These are phyloP conservation scores for Prietella phreatophila DNA, from an alignment of 2,113 vertebrate species.

Conservation along the genomic window DNA sequence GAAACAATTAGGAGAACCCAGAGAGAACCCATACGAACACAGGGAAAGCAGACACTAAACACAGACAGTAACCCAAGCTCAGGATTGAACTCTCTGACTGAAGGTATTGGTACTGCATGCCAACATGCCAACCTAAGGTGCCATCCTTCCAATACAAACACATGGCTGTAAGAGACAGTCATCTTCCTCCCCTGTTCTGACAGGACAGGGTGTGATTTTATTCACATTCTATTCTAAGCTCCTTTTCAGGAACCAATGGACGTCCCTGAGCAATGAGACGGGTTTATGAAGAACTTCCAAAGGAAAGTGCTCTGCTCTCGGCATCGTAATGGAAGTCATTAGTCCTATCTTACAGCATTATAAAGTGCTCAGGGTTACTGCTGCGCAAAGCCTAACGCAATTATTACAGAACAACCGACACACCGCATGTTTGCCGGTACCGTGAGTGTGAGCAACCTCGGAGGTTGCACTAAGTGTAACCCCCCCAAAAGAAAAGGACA, in stretches of 20 bases:
- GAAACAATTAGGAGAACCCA: not conserved
- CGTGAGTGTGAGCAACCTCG: not conserved
- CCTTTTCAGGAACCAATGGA: not conserved
- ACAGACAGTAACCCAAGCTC: not conserved
- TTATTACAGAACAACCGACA: not conserved
- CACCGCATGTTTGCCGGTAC: not conserved
- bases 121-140: not conserved
- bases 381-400: not conserved
- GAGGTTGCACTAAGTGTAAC: not conserved
- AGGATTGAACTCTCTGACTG: not conserved
- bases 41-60: not conserved
- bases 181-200: not conserved
- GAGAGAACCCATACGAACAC: not conserved
- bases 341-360: constrained; percentile 14
- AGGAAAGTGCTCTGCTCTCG: constrained; percentile 23
- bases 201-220: not conserved
- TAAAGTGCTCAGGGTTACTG: constrained; percentile 37
- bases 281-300: constrained; percentile 11
- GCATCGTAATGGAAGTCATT: constrained; percentile 15
- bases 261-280: not conserved
- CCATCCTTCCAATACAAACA: not conserved
- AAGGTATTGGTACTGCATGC: not conserved
- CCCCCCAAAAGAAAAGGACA: not conserved
- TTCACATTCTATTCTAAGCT: constrained; percentile 8
- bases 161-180: not conserved